Evolutionary conservation across 2,113 vertebrate species (phyloP), one percentile per base, ranked within the genome.

Genomic region (Polyodon spathula): DNA sequence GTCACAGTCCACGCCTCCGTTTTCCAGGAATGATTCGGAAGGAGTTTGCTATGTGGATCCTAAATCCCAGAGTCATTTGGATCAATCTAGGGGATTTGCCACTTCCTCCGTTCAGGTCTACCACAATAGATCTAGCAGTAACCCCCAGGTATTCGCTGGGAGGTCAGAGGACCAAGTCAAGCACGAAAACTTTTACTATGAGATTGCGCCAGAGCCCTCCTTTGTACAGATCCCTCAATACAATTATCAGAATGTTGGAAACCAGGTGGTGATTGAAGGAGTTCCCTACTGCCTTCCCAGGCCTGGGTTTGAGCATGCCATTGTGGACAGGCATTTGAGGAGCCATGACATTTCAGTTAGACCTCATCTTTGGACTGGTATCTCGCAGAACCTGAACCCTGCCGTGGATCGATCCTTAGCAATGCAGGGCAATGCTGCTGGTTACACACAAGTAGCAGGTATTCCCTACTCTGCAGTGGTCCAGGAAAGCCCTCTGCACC

Each of bases 171-270:
- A 77, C 55, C 73, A 69, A 5, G 63, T 66, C 51, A 74, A 71
- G 65, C 76, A 72, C 16, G 83, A 88, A 52, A 87, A 81, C 63
- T 81, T 88, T n/a, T 89, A 89, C 67, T 89, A 86, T 11, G 88
- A 89, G 71, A 88, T 90, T 0, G 72, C 80, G 61, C 55, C 66
- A 0, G 66, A 68, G 2, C 73, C 77, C 37, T 68, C 63, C 44
- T 73, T 71, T 12, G 63, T 79, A 15, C 71, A 78, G 40, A 77
- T 72, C 37, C 74, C 77, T 52, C 71, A 77, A 0, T 78, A 81
- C 38, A 64, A 73, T 48, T 73, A 79, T 38, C 71, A 67, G 42
- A 74, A 79, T 51, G 82, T 81, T 79, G 81, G 76, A 63, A 0
- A 42, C 54, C 59, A 70, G 64, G 27, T 78, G 63, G 69, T 75